Percentiles rank a stretch among this genome's conserved stretches.
Evolutionary conservation across 1,140 invertebrate species (phyloP).

Genomic region (Drosophila sechellia): DNA sequence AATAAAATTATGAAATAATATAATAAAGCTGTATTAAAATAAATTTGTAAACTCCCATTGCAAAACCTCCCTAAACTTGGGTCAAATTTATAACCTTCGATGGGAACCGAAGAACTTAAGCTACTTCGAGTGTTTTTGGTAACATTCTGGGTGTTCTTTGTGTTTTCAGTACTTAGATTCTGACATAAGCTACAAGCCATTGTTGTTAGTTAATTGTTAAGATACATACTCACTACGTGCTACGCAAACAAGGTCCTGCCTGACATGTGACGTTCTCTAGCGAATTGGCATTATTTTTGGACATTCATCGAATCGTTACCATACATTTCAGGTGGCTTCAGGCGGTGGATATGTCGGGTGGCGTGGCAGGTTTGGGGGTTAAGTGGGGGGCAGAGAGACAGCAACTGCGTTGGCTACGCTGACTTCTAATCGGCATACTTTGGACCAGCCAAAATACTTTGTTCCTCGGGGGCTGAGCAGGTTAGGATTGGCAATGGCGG

Average conservation of each 20-base stretch:
- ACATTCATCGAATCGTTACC: constrained; percentile 52
- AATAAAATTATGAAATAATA: background rate
- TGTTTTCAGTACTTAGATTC: constrained; percentile 49
- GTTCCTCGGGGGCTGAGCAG: constrained; percentile 2
- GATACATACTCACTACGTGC: constrained; percentile 74
- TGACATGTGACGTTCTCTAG: constrained; percentile 54
- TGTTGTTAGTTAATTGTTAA: constrained; percentile 54
- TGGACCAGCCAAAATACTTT: constrained; percentile 82
- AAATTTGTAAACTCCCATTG: background rate
- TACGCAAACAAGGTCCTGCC: constrained; percentile 78
- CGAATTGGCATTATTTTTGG: constrained; percentile 60
- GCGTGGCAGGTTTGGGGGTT: constrained; percentile 36
- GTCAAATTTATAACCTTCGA: constrained; percentile 41
- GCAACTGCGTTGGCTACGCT: constrained; percentile 8
- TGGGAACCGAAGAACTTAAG: constrained; percentile 45
- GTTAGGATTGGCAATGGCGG: background rate
- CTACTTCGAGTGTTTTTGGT: constrained; percentile 27
- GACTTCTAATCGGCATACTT: constrained; percentile 56
- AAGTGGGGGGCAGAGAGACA: constrained; percentile 21
- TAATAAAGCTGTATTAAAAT: background rate
- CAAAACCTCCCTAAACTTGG: constrained; percentile 14
- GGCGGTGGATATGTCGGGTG: constrained; percentile 66
- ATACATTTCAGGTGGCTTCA: constrained; percentile 54
- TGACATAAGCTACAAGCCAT: constrained; percentile 69
- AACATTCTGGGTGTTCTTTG: constrained; percentile 11